A percentile compares a stretch with the other conserved stretches of the same genome.
Evolutionary conservation across 2,113 vertebrate genomes (phyloP).

Genomic region (Corythaixoides concolor): DNA sequence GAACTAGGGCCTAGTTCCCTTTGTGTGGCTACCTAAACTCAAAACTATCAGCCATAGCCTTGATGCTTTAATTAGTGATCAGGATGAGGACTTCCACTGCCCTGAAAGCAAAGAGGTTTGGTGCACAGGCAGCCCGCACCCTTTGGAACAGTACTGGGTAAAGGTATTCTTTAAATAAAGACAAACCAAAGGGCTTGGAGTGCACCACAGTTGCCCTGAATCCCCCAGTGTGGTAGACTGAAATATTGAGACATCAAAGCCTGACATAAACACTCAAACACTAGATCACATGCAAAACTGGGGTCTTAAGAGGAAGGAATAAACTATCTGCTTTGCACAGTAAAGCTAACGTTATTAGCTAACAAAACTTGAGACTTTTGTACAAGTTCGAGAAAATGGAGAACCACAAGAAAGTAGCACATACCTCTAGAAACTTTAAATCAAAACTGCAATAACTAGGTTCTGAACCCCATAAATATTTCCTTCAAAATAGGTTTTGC

Average conservation of each 20-base stretch:
- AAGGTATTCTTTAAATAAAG: not conserved
- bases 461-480: conserved; percentile 66
- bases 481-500: conserved; percentile 61
- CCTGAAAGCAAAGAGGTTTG: not conserved
- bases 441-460: conserved; percentile 59
- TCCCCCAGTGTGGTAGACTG: not conserved
- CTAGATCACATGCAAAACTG: not conserved
- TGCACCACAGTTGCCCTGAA: not conserved
- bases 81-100: not conserved
- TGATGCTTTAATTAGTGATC: not conserved
- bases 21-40: not conserved
- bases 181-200: not conserved
- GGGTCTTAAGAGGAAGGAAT: not conserved
- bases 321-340: not conserved
- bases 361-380: not conserved
- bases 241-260: not conserved
- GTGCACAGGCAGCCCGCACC: not conserved
- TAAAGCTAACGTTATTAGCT: not conserved
- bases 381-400: not conserved
- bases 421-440: conserved; percentile 58
- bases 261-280: not conserved
- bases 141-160: not conserved
- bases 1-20: not conserved
- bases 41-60: not conserved
- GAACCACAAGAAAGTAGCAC: not conserved